phyloP scores from a whole-genome alignment of 2,888 invertebrate genomes.

The Oxytorus armatus region DNA sequence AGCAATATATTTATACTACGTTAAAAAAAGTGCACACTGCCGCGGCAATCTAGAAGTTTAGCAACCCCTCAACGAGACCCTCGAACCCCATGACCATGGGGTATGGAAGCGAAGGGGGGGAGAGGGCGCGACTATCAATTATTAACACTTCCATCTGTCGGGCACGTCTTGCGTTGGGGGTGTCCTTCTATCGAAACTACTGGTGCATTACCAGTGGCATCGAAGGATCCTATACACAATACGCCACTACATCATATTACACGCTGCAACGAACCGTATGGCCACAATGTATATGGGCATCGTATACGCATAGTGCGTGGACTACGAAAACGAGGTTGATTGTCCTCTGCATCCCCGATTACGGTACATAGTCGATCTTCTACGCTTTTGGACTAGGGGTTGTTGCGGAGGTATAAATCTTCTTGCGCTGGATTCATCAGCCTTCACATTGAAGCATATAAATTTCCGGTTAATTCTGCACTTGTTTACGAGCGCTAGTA shows the following conservation, averaged over 20 bases:
- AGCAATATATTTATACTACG: constrained; percentile 9
- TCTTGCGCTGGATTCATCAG: constrained; percentile 30
- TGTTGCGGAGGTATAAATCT: constrained; percentile 53
- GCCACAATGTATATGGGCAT: constrained; percentile 65
- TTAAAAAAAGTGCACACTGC: constrained; percentile 66
- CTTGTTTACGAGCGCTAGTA: constrained; percentile 7
- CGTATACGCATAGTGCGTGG: constrained; percentile 11
- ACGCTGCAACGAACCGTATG: constrained; percentile 74
- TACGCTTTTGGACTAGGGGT: constrained; percentile 6
- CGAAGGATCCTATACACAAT: constrained; percentile 73
- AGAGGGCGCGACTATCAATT: constrained; percentile 82
- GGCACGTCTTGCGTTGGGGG: no score
- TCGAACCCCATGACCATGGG: constrained; percentile 55
- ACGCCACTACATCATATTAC: constrained; percentile 77
- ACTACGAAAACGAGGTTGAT: constrained; percentile 70
- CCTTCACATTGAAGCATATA: constrained; percentile 35
- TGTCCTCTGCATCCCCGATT: constrained; percentile 60
- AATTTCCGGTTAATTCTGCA: constrained; percentile 41
- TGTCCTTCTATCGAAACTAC: constrained; percentile 72
- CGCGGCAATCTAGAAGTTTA: constrained; percentile 46
- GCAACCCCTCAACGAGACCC: constrained; percentile 57
- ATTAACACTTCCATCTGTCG: constrained; percentile 84
- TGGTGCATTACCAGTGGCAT: constrained; percentile 51
- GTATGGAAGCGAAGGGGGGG: constrained; percentile 72
- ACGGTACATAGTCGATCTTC: constrained; percentile 36